Conservation (phyloP, 2,888 invertebrate genomes). For the Crossocerus cetratus region DNA sequence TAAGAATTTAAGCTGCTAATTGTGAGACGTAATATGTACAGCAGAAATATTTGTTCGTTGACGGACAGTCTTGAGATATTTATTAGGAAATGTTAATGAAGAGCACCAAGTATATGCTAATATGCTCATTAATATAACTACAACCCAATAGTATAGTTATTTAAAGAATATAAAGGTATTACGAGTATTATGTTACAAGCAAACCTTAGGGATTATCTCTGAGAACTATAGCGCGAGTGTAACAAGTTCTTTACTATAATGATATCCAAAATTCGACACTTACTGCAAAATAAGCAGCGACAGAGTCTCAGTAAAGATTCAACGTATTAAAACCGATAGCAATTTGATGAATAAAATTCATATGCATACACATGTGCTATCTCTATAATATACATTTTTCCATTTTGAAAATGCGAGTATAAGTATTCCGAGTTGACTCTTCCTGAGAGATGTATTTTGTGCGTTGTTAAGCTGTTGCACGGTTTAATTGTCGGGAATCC, state of each 20-base stretch:
- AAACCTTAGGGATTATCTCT: constrained; percentile 29
- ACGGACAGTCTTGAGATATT: constrained; percentile 32
- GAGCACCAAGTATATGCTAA: constrained; percentile 34
- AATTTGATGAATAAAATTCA: too few relatives aligned
- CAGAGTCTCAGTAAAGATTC: too few relatives aligned
- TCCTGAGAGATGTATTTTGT: too few relatives aligned
- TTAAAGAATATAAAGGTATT: neutral
- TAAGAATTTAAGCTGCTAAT: constrained; percentile 33
- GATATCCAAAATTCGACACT: neutral
- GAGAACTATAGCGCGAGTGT: constrained; percentile 33
- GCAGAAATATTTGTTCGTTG: constrained; percentile 38
- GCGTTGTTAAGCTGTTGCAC: too few relatives aligned
- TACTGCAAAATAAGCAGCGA: too few relatives aligned
- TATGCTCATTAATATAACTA: constrained; percentile 29
- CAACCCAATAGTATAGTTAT: constrained; percentile 24
- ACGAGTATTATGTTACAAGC: neutral
- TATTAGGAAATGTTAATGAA: constrained; percentile 28
- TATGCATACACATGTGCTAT: too few relatives aligned
- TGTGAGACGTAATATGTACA: constrained; percentile 41
- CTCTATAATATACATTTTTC: too few relatives aligned
- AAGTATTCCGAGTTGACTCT: too few relatives aligned
- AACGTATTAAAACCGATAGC: too few relatives aligned
- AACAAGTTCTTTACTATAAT: constrained; percentile 28
- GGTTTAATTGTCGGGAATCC: neutral
- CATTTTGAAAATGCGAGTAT: too few relatives aligned